Percentiles rank a stretch among this genome's conserved stretches.
Evolutionary conservation across 2,797 vertebrate species (phyloP).

Genomic region (Erpetoichthys calabaricus): DNA sequence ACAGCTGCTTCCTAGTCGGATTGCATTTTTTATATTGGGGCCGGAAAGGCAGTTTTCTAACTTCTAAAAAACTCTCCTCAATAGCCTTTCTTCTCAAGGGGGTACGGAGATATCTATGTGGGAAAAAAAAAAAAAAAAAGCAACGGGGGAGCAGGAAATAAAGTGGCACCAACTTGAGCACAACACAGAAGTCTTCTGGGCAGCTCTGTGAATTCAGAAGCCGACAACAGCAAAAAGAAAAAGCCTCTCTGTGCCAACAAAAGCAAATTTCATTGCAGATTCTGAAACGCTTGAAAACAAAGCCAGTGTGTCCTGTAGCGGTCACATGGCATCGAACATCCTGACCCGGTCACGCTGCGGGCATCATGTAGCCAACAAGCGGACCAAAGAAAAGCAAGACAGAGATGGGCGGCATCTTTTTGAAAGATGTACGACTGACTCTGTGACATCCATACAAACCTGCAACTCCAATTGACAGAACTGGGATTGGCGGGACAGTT

Average conservation of each 20-base stretch:
- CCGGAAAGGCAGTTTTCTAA: constrained; percentile 33
- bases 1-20: constrained; percentile 58
- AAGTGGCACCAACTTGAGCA: constrained; percentile 12
- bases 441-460: too few species aligned
- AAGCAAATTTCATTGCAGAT: too few species aligned
- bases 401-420: neutral
- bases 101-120: constrained; percentile 36
- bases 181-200: constrained; percentile 14
- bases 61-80: constrained; percentile 22
- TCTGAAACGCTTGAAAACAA: constrained; percentile 1
- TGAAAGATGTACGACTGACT: too few species aligned
- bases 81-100: constrained; percentile 15
- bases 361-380: neutral
- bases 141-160: constrained; percentile 17
- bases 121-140: neutral
- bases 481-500: too few species aligned
- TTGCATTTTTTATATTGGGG: constrained; percentile 14
- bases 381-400: neutral
- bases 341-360: neutral
- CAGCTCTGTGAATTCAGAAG: constrained; percentile 15
- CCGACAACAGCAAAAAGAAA: constrained; percentile 28
- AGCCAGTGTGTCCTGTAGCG: constrained; percentile 6
- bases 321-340: neutral
- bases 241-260: constrained; percentile 1
- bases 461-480: too few species aligned